Conservation (phyloP, 2,888 invertebrate genomes). For the Diaprepes abbreviatus region DNA sequence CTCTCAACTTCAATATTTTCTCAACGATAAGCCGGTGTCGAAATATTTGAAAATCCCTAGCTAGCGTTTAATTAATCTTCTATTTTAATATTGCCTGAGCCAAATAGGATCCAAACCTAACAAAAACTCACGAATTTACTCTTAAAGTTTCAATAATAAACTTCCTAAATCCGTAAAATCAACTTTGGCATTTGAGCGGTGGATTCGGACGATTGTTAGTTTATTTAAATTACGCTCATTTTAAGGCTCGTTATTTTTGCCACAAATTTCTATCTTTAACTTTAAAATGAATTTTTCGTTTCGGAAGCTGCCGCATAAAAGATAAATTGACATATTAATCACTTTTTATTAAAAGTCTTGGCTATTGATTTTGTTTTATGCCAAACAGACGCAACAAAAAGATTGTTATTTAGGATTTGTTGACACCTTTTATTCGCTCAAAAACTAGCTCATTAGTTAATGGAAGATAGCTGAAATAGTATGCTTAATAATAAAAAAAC, state of each 20-base stretch:
- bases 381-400: too few relatives aligned
- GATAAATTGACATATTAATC: slow-evolving; percentile 20
- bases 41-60: slow-evolving; percentile 29
- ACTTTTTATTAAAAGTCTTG: slow-evolving; percentile 21
- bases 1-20: slow-evolving; percentile 21
- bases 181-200: slow-evolving; percentile 39
- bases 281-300: slow-evolving; percentile 26
- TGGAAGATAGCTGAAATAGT: too few relatives aligned
- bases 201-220: slow-evolving; percentile 57
- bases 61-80: slow-evolving; percentile 35
- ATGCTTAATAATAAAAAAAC: too few relatives aligned
- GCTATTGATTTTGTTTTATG: slow-evolving; percentile 7
- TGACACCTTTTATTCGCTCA: too few relatives aligned
- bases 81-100: slow-evolving; percentile 30
- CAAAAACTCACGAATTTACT: slow-evolving; percentile 57
- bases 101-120: slow-evolving; percentile 38
- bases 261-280: slow-evolving; percentile 48
- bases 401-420: too few relatives aligned
- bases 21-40: slow-evolving; percentile 26
- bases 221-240: slow-evolving; percentile 63
- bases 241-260: slow-evolving; percentile 61
- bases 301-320: not conserved
- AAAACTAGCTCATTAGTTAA: too few relatives aligned
- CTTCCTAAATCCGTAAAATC: slow-evolving; percentile 46
- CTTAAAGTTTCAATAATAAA: slow-evolving; percentile 44